A percentile compares a stretch with the other conserved stretches of the same genome.
Conservation (phyloP, 2,797 vertebrate genomes). For the Lophius americanus region DNA sequence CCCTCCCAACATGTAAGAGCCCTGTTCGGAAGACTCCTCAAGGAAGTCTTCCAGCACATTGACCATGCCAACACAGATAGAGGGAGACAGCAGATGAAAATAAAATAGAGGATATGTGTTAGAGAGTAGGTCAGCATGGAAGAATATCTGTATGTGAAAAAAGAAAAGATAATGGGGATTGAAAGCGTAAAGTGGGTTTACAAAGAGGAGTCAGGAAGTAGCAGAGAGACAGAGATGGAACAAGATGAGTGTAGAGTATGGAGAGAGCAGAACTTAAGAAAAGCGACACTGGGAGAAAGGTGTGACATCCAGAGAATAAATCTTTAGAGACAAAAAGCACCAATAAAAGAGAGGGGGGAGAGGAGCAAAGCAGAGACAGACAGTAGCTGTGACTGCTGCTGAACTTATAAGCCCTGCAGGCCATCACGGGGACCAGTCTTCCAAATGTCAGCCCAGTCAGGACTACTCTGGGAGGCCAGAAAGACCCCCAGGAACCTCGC, state of each 20-base stretch:
- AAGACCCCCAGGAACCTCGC: conserved; percentile 57
- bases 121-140: conserved; percentile 6
- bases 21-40: conserved; percentile 35
- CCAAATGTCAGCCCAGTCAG: conserved; percentile 74
- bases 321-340: conserved; percentile 58
- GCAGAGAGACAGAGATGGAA: conserved; percentile 31
- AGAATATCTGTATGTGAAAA: conserved; percentile 20
- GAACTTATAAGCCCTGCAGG: conserved; percentile 60
- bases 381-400: conserved; percentile 59
- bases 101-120: conserved; percentile 17
- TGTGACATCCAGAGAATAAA: conserved; percentile 56
- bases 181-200: background rate
- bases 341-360: conserved; percentile 9
- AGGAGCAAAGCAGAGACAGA: conserved; percentile 27
- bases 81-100: conserved; percentile 21
- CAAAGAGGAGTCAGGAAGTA: background rate
- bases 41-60: conserved; percentile 37
- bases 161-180: conserved; percentile 16
- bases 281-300: conserved; percentile 49
- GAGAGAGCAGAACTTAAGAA: conserved; percentile 27
- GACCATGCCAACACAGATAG: conserved; percentile 29
- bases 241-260: conserved; percentile 31
- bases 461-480: conserved; percentile 65
- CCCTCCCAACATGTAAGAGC: conserved; percentile 27
- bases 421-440: conserved; percentile 62